phyloP scores from a whole-genome alignment of 2,888 invertebrate species.

The Trissolcus brochymenae region DNA sequence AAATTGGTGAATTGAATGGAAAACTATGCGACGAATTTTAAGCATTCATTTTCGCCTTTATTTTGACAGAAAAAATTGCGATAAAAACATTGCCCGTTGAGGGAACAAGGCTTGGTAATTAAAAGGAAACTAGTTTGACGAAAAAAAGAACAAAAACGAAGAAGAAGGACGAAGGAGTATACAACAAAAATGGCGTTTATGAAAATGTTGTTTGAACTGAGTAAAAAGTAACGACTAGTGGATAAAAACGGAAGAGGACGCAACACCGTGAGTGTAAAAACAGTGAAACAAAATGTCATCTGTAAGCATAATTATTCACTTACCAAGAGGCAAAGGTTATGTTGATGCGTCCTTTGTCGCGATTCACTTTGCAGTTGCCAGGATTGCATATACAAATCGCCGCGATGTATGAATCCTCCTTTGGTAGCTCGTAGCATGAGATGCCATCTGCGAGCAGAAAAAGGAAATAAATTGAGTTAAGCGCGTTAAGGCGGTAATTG shows the following conservation, averaged over 20 bases:
- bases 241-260: slow-evolving; percentile 2
- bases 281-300: slow-evolving; percentile 14
- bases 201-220: slow-evolving; percentile 16
- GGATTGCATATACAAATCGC: slow-evolving; percentile 78
- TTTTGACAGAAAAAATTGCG: neutral
- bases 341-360: slow-evolving; percentile 70
- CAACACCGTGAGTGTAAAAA: slow-evolving; percentile 15
- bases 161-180: neutral
- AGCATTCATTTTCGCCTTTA: neutral
- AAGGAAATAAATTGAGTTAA: slow-evolving; percentile 11
- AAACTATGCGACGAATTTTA: too few relatives aligned
- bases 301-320: slow-evolving; percentile 61
- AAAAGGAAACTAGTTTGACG: slow-evolving; percentile 7
- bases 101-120: slow-evolving; percentile 7
- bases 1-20: too few relatives aligned
- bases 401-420: slow-evolving; percentile 76
- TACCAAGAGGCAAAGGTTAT: slow-evolving; percentile 71
- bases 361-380: slow-evolving; percentile 79
- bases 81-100: neutral
- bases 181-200: slow-evolving; percentile 18
- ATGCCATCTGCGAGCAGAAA: slow-evolving; percentile 76
- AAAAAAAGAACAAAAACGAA: too few relatives aligned
- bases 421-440: slow-evolving; percentile 76
- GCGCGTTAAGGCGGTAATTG: slow-evolving; percentile 17
- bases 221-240: slow-evolving; percentile 16